Conservation (phyloP, 2,888 invertebrate species). For the Rhorus exstirpatorius region DNA sequence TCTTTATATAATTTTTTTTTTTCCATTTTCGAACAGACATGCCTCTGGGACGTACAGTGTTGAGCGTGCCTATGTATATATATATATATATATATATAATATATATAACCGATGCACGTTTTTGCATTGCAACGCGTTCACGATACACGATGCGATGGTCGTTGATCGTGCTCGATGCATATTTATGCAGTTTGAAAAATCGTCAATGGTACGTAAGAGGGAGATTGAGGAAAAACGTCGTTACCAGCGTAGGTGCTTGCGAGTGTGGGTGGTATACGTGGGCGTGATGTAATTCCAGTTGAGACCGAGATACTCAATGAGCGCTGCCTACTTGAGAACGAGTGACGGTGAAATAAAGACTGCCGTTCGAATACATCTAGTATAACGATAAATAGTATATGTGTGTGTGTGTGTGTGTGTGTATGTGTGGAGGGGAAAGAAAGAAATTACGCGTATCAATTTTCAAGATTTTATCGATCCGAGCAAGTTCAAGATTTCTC, state of each 20-base stretch:
- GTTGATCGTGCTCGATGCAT: conserved; percentile 62
- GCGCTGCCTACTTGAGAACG: conserved; percentile 41
- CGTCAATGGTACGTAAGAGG: conserved; percentile 9
- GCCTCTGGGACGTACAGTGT: not conserved
- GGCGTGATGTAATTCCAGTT: conserved; percentile 64
- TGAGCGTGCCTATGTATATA: too few relatives aligned
- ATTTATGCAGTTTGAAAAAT: conserved; percentile 56
- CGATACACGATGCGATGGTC: conserved; percentile 43
- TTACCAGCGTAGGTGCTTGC: conserved; percentile 29
- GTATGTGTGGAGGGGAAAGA: not conserved
- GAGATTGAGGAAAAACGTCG: not conserved
- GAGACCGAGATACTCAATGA: conserved; percentile 47
- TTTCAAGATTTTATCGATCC: conserved; percentile 20
- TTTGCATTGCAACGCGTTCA: conserved; percentile 47
- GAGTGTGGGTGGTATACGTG: conserved; percentile 51
- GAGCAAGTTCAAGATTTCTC: not conserved
- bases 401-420: too few relatives aligned
- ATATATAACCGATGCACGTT: conserved; percentile 6
- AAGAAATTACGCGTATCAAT: conserved; percentile 26
- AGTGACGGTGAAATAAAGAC: conserved; percentile 45
- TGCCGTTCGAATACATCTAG: conserved; percentile 8
- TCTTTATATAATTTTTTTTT: not conserved
- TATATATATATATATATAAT: conserved; percentile 9
- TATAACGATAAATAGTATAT: conserved; percentile 5
- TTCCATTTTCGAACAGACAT: conserved; percentile 21